phyloP scores from a whole-genome alignment of 2,888 invertebrate genomes.

The Cerceris rybyensis region DNA sequence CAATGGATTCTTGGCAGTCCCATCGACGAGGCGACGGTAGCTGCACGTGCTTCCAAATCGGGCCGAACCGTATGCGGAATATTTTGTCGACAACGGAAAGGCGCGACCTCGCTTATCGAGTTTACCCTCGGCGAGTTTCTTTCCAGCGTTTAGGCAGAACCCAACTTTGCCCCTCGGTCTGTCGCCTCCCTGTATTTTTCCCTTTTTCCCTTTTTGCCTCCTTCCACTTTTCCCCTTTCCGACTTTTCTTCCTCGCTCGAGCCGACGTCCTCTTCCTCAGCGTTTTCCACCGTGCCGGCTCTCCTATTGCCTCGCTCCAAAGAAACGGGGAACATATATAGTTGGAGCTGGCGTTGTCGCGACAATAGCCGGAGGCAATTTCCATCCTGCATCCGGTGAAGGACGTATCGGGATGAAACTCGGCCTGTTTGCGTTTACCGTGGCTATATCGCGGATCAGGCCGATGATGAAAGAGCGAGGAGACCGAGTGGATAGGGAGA shows the following conservation, averaged over 20 bases:
- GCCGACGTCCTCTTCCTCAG: neutral
- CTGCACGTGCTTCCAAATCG: slow-evolving; percentile 23
- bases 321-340: slow-evolving; percentile 5
- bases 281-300: neutral
- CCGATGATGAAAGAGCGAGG: slow-evolving; percentile 32
- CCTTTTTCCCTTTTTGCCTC: neutral
- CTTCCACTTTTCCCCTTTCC: too few species aligned
- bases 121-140: slow-evolving; percentile 5
- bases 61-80: slow-evolving; percentile 29
- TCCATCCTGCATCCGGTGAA: slow-evolving; percentile 41
- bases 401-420: slow-evolving; percentile 38
- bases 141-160: slow-evolving; percentile 14
- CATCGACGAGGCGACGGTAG: neutral
- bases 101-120: slow-evolving; percentile 34
- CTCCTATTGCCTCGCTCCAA: slow-evolving; percentile 1
- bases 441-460: slow-evolving; percentile 28
- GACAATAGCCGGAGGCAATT: slow-evolving; percentile 70
- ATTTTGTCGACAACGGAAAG: slow-evolving; percentile 25
- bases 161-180: slow-evolving; percentile 2
- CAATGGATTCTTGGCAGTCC: neutral
- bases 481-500: neutral
- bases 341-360: slow-evolving; percentile 40
- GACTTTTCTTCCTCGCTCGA: neutral
- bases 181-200: neutral
- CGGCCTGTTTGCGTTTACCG: slow-evolving; percentile 53